Percentiles rank a stretch among this genome's conserved stretches.
Evolutionary conservation across 2,113 vertebrate species (phyloP).

Genomic region (Calidris pugnax): DNA sequence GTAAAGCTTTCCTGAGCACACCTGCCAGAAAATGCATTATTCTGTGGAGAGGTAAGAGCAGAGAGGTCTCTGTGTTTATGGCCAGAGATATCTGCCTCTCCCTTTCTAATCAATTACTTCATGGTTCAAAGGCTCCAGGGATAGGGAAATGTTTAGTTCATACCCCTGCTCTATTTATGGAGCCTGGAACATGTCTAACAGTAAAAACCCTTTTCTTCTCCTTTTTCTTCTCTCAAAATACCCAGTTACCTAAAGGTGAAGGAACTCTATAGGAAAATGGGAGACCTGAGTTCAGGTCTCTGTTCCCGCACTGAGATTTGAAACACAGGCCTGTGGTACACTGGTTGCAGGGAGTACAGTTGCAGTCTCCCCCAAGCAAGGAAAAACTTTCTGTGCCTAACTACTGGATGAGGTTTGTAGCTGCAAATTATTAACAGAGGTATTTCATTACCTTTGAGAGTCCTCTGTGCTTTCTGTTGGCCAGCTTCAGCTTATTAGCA

Average conservation of each 20-base stretch:
- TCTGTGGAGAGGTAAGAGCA: not conserved
- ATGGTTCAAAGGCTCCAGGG: not conserved
- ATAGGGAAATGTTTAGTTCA: not conserved
- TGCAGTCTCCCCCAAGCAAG: not conserved
- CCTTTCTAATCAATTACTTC: not conserved
- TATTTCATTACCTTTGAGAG: not conserved
- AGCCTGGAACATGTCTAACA: not conserved
- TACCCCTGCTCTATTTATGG: not conserved
- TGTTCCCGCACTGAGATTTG: not conserved
- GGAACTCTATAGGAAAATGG: not conserved
- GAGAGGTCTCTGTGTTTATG: not conserved
- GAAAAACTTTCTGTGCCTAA: not conserved
- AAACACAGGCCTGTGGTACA: not conserved
- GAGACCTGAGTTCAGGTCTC: not conserved
- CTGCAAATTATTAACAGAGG: not conserved
- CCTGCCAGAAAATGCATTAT: not conserved
- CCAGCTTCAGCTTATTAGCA: not conserved
- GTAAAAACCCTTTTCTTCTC: not conserved
- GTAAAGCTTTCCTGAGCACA: not conserved
- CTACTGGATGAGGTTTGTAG: not conserved
- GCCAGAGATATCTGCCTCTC: not conserved
- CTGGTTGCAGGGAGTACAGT: not conserved
- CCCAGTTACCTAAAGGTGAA: not conserved
- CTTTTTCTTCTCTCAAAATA: not conserved
- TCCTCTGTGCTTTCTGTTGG: not conserved